Evolutionary conservation across 2,113 vertebrate genomes (phyloP).

Genomic region (Diadophis punctatus): DNA sequence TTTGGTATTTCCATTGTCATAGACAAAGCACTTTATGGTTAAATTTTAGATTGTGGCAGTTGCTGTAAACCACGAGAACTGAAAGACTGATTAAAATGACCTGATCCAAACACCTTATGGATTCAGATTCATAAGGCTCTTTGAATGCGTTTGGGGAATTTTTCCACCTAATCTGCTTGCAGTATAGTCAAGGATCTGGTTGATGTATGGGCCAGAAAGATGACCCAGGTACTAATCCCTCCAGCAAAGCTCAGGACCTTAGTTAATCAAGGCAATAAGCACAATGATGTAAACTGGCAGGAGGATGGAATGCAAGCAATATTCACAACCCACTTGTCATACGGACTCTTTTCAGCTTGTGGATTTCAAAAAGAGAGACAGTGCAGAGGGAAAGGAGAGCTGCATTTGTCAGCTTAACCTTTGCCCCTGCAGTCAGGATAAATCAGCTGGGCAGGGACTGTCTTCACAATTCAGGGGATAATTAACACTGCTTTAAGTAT

Average conservation of each 20-base stretch:
- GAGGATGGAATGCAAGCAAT: neutral
- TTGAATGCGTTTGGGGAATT: neutral
- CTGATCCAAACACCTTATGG: neutral
- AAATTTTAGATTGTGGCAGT: neutral
- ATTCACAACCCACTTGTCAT: neutral
- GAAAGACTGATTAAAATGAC: neutral
- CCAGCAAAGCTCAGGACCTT: neutral
- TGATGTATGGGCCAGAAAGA: neutral
- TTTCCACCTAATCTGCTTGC: neutral
- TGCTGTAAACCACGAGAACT: neutral
- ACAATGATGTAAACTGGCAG: neutral
- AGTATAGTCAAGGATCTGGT: neutral
- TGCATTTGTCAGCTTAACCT: neutral
- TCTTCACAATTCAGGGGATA: neutral
- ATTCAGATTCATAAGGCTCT: neutral
- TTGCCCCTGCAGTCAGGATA: neutral
- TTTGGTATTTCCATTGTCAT: neutral
- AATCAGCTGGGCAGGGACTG: neutral
- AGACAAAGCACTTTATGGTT: neutral
- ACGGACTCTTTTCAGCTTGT: neutral
- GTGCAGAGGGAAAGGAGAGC: neutral
- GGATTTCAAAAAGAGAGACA: neutral
- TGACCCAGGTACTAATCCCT: neutral
- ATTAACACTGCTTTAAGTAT: neutral
- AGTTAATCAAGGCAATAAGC: neutral